Base-by-base conservation (phyloP, 1,140 invertebrate genomes). In the Cherax destructor region DNA sequence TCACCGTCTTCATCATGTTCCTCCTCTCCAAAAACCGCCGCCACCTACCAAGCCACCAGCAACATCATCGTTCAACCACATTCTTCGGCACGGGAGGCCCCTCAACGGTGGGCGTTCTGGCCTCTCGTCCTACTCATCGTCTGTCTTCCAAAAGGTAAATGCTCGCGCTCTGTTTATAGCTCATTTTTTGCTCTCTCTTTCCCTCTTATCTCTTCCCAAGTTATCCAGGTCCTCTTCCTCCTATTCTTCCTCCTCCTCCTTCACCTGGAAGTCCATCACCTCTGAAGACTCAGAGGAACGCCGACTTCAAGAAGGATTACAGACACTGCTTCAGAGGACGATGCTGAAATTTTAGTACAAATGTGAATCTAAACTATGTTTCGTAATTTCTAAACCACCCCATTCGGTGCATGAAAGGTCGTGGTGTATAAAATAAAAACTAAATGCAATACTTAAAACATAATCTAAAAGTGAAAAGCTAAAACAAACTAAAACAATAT, bases 141-240 rank as follows among this genome's bases (percentile, higher is more conserved):
- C 89, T 91, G 89, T 91, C 89, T 91, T 91, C 89, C 89, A 91
- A 91, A 91, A 91, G 89, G 89, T 91, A 91, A 91, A 76, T 72
- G 2, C 84, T 56, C 3, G 52, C 9, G 52, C 30, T 41, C 30
- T 30, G 61, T 61, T 65, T 21, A 11, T 21, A 6, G 18, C 61
- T 18, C 61, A 16, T 65, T 65, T 65, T 65, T 41, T 41, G 30
- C 30, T 41, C 61, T 41, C 80, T 56, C 52, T 6, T 13, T 56
- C 5, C 13, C 52, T 41, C 2, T 1, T 41, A 41, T 41, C 30
- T 41, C 52, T 18, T 13, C 80, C 18, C 10, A 81, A 49, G 47
- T 81, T 69, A 16, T 18, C 65, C 65, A 69, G 65, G 65, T 13
- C 4, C 52, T 56, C 52, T 6, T 13, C 30, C 61, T 74, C 69